phyloP scores from a whole-genome alignment of 2,113 vertebrate genomes.

The Argyrosomus japonicus region DNA sequence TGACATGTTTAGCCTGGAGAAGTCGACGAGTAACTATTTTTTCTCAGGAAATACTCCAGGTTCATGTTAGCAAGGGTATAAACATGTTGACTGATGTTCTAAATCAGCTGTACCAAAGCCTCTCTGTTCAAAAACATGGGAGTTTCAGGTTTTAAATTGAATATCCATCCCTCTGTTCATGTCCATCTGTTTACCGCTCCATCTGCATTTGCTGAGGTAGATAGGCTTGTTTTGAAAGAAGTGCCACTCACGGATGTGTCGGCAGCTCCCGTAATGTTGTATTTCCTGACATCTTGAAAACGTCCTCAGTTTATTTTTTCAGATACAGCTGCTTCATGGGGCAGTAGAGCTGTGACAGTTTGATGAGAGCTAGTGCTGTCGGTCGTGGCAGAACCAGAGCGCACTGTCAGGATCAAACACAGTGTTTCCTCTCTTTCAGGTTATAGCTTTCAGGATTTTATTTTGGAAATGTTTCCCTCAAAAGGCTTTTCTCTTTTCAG shows the following conservation, averaged over 20 bases:
- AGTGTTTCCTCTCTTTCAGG: constrained; percentile 26
- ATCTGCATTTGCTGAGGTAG: constrained; percentile 9
- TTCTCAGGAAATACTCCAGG: constrained; percentile 12
- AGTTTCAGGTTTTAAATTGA: constrained; percentile 11
- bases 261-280: neutral
- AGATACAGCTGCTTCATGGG: constrained; percentile 33
- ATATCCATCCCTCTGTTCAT: constrained; percentile 15
- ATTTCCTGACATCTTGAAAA: constrained; percentile 44
- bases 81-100: constrained; percentile 31
- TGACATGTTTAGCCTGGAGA: constrained; percentile 15
- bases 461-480: constrained; percentile 7
- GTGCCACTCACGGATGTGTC: constrained; percentile 8
- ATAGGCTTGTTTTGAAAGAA: constrained; percentile 10
- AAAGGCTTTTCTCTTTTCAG: neutral
- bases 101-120: constrained; percentile 11
- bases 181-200: constrained; percentile 29
- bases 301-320: constrained; percentile 40
- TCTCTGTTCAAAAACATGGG: neutral
- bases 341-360: constrained; percentile 44
- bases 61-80: neutral
- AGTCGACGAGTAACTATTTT: neutral
- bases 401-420: constrained; percentile 36
- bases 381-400: constrained; percentile 35
- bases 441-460: constrained; percentile 1
- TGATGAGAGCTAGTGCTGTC: constrained; percentile 38